Base-by-base conservation (phyloP, 2,113 vertebrate genomes). In the Australoheros scitulus region DNA sequence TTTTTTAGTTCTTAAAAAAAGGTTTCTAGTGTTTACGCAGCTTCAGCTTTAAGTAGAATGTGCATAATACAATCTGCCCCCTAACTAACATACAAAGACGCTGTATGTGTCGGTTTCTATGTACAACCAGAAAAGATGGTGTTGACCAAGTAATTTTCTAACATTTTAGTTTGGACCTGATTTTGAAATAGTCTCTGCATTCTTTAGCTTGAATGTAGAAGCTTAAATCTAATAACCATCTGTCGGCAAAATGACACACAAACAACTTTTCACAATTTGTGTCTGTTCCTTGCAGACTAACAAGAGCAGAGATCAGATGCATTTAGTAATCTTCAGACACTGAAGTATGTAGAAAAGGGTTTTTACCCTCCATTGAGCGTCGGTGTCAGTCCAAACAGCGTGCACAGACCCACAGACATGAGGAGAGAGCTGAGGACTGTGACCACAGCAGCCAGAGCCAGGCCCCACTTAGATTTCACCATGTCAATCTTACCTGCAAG, bases 381-480 rank as follows among this genome's bases (percentile, higher is more conserved):
- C 5, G 98, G 98, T 0, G 98, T 99, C 83, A 99, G 95, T 86
- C 98, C 98, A 1, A 99, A 99, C 3, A 99, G 96, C 0, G 98
- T 99, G 81, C 98, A 99, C 70, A 99, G 95, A 41, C 98, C 98
- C 15, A 99, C 98, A 0, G 98, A 99, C 98, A 99, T 99, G 79
- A 99, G 97, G 92, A 99, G 95, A 0, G 98, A 99, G 95, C 98
- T 99, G 88, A 99, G 97, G 59, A 99, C 98, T 0, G 98, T 99
- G 86, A 99, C 98, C 57, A 99, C 98, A 0, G 98, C 98, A 0
- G 98, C 98, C 95, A 99, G 94, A 0, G 98, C 98, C 92, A 99
- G 94, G 4, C 98, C 98, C 98, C 98, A 99, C 81, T 99, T 99
- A 0, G 98, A 99, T 90, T 98, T 99, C 95, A 99, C 98, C 98